Base-by-base conservation (phyloP, 1,140 invertebrate species). In the honey bee (Apis mellifera) region DNA sequence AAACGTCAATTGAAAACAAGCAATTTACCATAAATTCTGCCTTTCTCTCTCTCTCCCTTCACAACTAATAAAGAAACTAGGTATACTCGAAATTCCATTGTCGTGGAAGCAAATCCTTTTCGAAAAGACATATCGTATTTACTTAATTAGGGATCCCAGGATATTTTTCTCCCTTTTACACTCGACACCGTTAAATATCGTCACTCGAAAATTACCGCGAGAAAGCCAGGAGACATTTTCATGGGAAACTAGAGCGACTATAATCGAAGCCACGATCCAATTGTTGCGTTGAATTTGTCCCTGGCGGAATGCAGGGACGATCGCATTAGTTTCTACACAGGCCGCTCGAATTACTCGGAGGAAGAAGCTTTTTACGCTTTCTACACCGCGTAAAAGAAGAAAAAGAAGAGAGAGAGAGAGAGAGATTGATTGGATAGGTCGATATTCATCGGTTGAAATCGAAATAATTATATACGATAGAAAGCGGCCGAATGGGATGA, bases 351-450 rank as follows among this genome's bases (percentile, higher is more conserved):
- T 82, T 82, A 60, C 50, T 32, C 23, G 54, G 7, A n/a, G n/a
- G n/a, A n/a, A n/a, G n/a, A 23, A 55, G 66, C 50, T 70, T 78
- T 82, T 82, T 69, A 82, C 80, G 80, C 80, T 82, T 78, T 82
- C 80, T 82, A 70, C 65, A 75, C 65, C 19, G 55, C 23, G 50
- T 42, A 9, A 23, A n/a, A 80, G 9, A 65, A 74, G 7, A 62
- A 23, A n/a, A 62, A 21, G 57, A 9, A 55, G 3, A 13, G 12
- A 55, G 52, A 54, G 32, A 62, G 3, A 26, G 8, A 60, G 4
- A 60, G 7, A 60, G 0, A 15, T 52, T 82, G 13, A 19, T 64
- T 69, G 71, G 79, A 72, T 66, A 55, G 60, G 52, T 66, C 71
- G 72, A 69, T 55, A 70, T 78, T 82, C 32, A 11, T 23, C 9